These are phyloP conservation scores for Drosophila peninsularis DNA, from an alignment of 2,888 invertebrate genomes.

Conservation along the genomic window DNA sequence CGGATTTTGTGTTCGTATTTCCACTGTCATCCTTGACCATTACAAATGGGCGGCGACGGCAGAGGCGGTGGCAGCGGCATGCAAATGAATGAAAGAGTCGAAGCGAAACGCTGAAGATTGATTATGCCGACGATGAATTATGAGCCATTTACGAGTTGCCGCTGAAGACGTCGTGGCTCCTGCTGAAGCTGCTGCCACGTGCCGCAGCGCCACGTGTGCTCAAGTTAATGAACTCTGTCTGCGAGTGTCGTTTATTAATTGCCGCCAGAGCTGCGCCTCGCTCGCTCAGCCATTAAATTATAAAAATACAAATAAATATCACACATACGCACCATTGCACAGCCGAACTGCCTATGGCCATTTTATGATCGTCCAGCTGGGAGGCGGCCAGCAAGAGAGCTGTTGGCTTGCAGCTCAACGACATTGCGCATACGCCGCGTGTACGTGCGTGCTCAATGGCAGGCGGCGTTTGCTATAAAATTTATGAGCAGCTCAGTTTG, in stretches of 20 bases:
- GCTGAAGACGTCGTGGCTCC: slow-evolving; percentile 8
- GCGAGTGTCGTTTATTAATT: slow-evolving; percentile 44
- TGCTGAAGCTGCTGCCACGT: slow-evolving; percentile 15
- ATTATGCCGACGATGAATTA: slow-evolving; percentile 61
- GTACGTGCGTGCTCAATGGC: not conserved
- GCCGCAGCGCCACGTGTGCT: slow-evolving; percentile 42
- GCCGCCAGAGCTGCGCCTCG: slow-evolving; percentile 3
- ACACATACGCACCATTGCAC: slow-evolving; percentile 40
- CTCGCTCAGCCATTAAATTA: not conserved
- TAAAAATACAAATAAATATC: slow-evolving; percentile 18
- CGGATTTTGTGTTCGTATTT: slow-evolving; percentile 41
- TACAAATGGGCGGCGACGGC: slow-evolving; percentile 60
- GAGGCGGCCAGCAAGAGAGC: slow-evolving; percentile 17
- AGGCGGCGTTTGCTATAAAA: slow-evolving; percentile 34
- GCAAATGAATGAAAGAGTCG: slow-evolving; percentile 63
- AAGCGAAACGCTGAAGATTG: slow-evolving; percentile 50
- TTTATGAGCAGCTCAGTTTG: slow-evolving; percentile 58
- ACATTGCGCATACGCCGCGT: slow-evolving; percentile 44
- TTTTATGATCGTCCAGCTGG: slow-evolving; percentile 10
- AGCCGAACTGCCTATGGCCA: not conserved
- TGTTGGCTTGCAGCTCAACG: slow-evolving; percentile 42
- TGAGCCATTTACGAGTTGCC: slow-evolving; percentile 41
- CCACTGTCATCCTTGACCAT: slow-evolving; percentile 56
- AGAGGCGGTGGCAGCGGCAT: slow-evolving; percentile 47
- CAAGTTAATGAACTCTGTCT: slow-evolving; percentile 41